phyloP scores from a whole-genome alignment of 64 coral and sea anemone genomes.

The Exaiptasia diaphana region DNA sequence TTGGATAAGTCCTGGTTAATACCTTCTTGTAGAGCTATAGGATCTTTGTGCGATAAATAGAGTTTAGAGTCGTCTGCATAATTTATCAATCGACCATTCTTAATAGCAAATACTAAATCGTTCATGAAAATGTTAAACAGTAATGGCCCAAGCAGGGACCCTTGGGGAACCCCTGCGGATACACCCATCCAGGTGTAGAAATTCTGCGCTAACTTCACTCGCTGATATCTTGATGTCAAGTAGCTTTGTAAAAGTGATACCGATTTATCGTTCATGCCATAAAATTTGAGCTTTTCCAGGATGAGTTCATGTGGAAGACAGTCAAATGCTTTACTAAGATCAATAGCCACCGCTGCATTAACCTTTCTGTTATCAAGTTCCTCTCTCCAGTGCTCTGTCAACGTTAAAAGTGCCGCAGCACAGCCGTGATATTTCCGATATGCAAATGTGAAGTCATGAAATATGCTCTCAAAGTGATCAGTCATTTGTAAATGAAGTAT shows the following conservation, averaged over 20 bases:
- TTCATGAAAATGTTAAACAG: conserved; percentile 37
- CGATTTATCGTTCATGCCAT: conserved; percentile 17
- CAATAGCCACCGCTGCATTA: conserved; percentile 18
- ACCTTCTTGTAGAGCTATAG: not conserved
- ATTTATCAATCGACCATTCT: conserved; percentile 2
- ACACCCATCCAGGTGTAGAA: conserved; percentile 12
- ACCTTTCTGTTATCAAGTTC: conserved; percentile 36
- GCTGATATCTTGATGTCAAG: conserved; percentile 7
- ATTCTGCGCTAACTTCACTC: conserved; percentile 27
- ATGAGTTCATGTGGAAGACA: conserved; percentile 41
- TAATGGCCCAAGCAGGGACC: not conserved
- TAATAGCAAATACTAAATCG: conserved; percentile 17
- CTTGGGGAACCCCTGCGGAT: not conserved
- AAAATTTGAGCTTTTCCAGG: conserved; percentile 29
- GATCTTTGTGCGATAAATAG: not conserved
- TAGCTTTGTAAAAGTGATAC: conserved; percentile 7
- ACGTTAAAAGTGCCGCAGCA: not conserved
- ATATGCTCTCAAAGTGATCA: conserved; percentile 33
- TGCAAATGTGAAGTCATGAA: conserved; percentile 37
- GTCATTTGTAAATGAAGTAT: conserved; percentile 42
- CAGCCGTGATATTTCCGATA: conserved; percentile 53
- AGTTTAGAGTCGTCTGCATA: conserved; percentile 33
- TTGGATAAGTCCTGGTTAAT: conserved; percentile 37
- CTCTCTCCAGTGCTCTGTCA: conserved; percentile 6
- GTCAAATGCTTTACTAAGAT: conserved; percentile 56